These are phyloP conservation scores for Metellina segmentata DNA, from an alignment of 2,888 invertebrate genomes.

Conservation along the genomic window DNA sequence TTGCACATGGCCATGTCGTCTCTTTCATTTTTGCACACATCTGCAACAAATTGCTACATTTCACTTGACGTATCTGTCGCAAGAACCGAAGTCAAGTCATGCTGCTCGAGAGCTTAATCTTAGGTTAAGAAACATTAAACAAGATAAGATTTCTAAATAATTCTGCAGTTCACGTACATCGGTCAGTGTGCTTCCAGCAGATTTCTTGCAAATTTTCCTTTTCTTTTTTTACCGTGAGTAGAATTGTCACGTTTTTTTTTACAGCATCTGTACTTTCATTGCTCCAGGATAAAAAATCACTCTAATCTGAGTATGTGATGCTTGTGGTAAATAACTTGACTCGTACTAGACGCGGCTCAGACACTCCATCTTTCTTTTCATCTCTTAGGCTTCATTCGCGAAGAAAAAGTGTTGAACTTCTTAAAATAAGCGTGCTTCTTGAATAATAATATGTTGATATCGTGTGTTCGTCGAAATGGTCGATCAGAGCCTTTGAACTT, in stretches of 20 bases:
- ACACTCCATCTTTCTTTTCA: not conserved
- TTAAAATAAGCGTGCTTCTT: not conserved
- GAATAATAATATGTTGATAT: constrained; percentile 8
- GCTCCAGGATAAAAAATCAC: constrained; percentile 22
- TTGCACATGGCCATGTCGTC: too few species aligned
- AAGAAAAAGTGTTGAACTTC: not conserved
- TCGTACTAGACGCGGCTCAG: not conserved
- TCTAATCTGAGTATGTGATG: constrained; percentile 17
- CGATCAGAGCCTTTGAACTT: too few species aligned
- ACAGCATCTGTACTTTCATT: not conserved
- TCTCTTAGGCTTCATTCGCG: not conserved
- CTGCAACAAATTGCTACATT: too few species aligned
- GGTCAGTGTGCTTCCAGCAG: constrained; percentile 62
- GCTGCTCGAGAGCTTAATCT: too few species aligned
- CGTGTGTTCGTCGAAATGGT: not conserved
- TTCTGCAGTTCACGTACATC: constrained; percentile 46
- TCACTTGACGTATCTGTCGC: too few species aligned
- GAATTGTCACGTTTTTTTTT: constrained; percentile 20
- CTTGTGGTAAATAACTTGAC: constrained; percentile 25
- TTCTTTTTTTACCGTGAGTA: not conserved
- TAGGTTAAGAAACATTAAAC: too few species aligned
- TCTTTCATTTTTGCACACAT: too few species aligned
- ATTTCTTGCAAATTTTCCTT: constrained; percentile 1
- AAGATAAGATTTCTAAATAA: too few species aligned
- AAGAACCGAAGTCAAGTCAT: too few species aligned